A percentile compares a stretch with the other conserved stretches of the same genome.
phyloP scores from a whole-genome alignment of 2,113 vertebrate genomes.

The Osmerus eperlanus region DNA sequence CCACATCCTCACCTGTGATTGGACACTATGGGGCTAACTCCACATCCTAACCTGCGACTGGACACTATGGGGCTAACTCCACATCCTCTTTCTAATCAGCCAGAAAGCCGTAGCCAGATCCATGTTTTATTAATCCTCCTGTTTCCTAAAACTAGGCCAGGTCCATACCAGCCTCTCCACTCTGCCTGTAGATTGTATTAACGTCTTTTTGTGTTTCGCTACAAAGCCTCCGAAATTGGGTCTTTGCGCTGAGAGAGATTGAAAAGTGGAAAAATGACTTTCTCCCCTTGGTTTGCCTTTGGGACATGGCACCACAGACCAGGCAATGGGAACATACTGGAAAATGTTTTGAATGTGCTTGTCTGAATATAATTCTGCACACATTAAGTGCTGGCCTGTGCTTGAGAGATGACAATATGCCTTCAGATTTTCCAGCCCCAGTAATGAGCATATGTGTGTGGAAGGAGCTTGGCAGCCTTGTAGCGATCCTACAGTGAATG shows the following conservation, averaged over 20 bases:
- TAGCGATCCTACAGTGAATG: constrained; percentile 5
- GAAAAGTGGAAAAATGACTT: constrained; percentile 5
- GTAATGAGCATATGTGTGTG: constrained; percentile 14
- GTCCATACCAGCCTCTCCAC: background rate
- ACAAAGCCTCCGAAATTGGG: constrained; percentile 27
- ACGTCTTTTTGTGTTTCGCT: constrained; percentile 17
- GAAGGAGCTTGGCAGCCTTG: constrained; percentile 10
- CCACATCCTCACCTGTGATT: too few species aligned
- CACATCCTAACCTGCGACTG: background rate
- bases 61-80: background rate
- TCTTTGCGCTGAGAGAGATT: constrained; percentile 16
- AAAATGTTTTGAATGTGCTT: background rate
- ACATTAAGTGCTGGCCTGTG: constrained; percentile 7
- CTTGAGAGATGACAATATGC: constrained; percentile 9
- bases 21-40: too few species aligned
- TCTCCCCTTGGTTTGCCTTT: constrained; percentile 13
- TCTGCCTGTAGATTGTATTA: constrained; percentile 18
- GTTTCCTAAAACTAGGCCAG: constrained; percentile 62
- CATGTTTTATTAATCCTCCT: constrained; percentile 69
- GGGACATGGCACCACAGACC: background rate
- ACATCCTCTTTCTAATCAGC: constrained; percentile 37
- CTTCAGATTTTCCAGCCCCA: constrained; percentile 11
- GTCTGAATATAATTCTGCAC: background rate
- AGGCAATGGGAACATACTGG: background rate
- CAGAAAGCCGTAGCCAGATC: constrained; percentile 52